Evolutionary conservation across 2,113 vertebrate genomes (phyloP).

Genomic region (Nothoprocta perdicaria): DNA sequence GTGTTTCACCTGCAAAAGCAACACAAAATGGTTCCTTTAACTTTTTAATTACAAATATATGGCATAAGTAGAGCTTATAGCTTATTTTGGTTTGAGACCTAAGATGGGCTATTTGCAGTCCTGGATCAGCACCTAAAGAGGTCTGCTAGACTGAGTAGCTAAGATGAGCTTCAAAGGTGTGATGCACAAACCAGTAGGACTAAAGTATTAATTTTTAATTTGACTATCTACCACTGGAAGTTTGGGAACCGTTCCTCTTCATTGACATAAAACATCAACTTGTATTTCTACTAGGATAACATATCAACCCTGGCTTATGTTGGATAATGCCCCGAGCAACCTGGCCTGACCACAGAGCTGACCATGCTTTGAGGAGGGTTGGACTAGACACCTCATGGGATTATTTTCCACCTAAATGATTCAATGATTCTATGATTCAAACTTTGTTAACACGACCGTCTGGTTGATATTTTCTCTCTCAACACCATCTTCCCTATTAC

Average conservation of each 20-base stretch:
- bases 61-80: background rate
- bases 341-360: background rate
- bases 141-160: background rate
- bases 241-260: background rate
- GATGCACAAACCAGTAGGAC: background rate
- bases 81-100: background rate
- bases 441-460: background rate
- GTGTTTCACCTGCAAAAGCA: background rate
- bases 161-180: background rate
- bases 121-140: background rate
- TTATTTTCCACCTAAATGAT: background rate
- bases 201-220: background rate
- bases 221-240: background rate
- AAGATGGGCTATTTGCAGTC: background rate
- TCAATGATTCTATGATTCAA: background rate
- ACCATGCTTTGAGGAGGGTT: background rate
- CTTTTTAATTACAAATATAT: background rate
- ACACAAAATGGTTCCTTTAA: background rate
- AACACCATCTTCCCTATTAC: background rate
- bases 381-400: background rate
- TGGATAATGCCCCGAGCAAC: background rate
- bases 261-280: background rate
- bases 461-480: background rate
- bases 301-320: background rate
- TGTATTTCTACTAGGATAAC: background rate